Evolutionary conservation across 2,797 vertebrate genomes (phyloP).

Genomic region (Malurus leucopterus): DNA sequence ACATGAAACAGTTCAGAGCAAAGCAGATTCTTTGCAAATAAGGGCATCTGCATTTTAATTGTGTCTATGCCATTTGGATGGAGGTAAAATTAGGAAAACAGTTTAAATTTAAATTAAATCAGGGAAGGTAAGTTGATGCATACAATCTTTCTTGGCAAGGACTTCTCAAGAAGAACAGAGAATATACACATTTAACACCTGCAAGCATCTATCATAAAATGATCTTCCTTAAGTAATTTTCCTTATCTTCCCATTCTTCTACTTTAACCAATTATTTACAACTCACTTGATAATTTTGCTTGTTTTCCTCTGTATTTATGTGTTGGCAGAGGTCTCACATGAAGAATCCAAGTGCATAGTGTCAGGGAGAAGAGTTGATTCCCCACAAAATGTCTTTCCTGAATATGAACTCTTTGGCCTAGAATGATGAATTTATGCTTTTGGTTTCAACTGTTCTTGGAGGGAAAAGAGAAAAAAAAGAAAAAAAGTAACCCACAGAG

Average conservation of each 20-base stretch:
- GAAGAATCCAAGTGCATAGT: background rate
- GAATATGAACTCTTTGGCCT: background rate
- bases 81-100: background rate
- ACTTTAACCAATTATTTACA: background rate
- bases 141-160: background rate
- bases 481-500: background rate
- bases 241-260: background rate
- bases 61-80: background rate
- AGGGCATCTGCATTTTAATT: background rate
- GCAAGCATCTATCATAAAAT: background rate
- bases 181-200: background rate
- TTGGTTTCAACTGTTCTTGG: background rate
- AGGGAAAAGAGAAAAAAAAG: background rate
- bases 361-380: background rate
- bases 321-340: background rate
- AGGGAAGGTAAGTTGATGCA: background rate
- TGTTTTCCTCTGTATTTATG: background rate
- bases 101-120: background rate
- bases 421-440: background rate
- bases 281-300: background rate
- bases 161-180: background rate
- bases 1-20: background rate
- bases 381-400: background rate
- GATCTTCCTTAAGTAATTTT: background rate
- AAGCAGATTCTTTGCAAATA: background rate